phyloP scores from a whole-genome alignment of 2,113 vertebrate genomes.

The Bubalus kerabau region DNA sequence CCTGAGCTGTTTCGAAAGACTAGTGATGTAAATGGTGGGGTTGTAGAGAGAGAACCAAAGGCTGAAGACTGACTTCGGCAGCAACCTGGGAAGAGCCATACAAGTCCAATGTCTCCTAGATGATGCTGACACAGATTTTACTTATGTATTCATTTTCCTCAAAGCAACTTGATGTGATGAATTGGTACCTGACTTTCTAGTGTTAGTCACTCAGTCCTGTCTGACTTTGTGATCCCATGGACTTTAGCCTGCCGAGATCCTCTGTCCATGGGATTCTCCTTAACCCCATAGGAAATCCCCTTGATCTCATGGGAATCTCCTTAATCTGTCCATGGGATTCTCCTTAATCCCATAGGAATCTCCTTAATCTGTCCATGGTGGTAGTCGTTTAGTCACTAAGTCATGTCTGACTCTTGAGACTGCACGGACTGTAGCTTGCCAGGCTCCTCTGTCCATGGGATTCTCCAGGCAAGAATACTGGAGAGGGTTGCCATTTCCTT shows the following conservation, averaged over 20 bases:
- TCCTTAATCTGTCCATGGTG: neutral
- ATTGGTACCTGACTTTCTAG: neutral
- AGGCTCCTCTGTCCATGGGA: neutral
- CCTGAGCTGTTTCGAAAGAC: neutral
- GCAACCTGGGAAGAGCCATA: neutral
- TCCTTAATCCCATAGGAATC: neutral
- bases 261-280: neutral
- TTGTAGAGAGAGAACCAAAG: neutral
- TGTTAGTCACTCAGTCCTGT: neutral
- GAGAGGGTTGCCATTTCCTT: neutral
- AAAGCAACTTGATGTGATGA: neutral
- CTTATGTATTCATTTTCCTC: neutral
- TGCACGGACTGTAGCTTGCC: neutral
- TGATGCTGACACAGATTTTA: neutral
- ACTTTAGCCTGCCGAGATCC: neutral
- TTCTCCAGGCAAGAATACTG: neutral
- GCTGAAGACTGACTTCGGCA: neutral
- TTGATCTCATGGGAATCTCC: neutral
- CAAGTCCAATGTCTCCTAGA: neutral
- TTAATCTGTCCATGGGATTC: neutral
- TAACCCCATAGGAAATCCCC: neutral
- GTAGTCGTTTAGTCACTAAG: neutral
- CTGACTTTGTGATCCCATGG: accelerated
- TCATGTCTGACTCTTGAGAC: neutral
- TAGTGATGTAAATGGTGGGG: neutral